Conservation (phyloP, 2,888 invertebrate genomes). For the Drosophila seclusa region DNA sequence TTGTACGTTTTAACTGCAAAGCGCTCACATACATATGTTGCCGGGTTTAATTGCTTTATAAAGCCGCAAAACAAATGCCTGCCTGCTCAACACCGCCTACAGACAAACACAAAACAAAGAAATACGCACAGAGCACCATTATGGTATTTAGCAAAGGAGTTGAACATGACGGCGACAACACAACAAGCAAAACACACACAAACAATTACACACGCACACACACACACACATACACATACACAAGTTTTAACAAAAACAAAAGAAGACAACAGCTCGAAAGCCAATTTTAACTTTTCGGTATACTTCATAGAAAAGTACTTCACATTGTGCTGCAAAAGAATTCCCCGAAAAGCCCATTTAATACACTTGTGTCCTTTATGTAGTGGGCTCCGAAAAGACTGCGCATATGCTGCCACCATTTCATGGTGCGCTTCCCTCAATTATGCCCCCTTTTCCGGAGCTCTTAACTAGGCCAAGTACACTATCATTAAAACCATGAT, state of each 20-base stretch:
- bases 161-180: slow-evolving; percentile 36
- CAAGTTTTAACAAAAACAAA: slow-evolving; percentile 27
- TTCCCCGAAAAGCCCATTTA: slow-evolving; percentile 38
- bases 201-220: slow-evolving; percentile 34
- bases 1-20: slow-evolving; percentile 37
- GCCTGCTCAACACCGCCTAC: slow-evolving; percentile 22
- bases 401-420: slow-evolving; percentile 15
- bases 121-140: slow-evolving; percentile 25
- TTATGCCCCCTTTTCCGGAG: slow-evolving; percentile 1
- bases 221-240: slow-evolving; percentile 4
- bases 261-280: slow-evolving; percentile 49
- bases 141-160: slow-evolving; percentile 35
- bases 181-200: slow-evolving; percentile 26
- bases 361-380: slow-evolving; percentile 57
- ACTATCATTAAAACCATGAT: neutral
- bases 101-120: slow-evolving; percentile 35
- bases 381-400: slow-evolving; percentile 31
- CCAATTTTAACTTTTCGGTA: slow-evolving; percentile 75
- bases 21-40: slow-evolving; percentile 80
- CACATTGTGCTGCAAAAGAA: slow-evolving; percentile 50
- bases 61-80: slow-evolving; percentile 73
- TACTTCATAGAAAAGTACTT: slow-evolving; percentile 76
- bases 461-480: slow-evolving; percentile 4
- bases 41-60: slow-evolving; percentile 78
- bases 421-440: slow-evolving; percentile 31